A percentile compares a stretch with the other conserved stretches of the same genome.
Evolutionary conservation across 30 jellyfish, hydroid and myxozoan species (phyloP).

Genomic region (Chrysaora quinquecirrha): DNA sequence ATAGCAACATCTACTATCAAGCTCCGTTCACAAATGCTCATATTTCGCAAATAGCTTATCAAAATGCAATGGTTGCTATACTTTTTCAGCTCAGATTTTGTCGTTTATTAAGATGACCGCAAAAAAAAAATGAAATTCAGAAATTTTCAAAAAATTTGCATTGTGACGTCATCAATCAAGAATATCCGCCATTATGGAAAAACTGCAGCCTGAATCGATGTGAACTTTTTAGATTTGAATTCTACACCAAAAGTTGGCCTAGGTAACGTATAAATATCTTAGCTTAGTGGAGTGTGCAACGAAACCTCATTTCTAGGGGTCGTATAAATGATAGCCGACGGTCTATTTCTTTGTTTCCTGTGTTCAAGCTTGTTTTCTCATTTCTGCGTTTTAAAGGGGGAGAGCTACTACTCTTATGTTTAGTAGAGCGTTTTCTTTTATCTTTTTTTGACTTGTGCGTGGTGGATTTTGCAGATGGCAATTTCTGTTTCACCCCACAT

Average conservation of each 20-base stretch:
- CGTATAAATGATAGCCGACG: slow-evolving; percentile 27
- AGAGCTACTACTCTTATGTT: too few relatives aligned
- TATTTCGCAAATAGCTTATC: slow-evolving; percentile 19
- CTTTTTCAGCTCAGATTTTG: slow-evolving; percentile 8
- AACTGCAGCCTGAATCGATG: slow-evolving; percentile 33
- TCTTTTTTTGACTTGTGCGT: too few relatives aligned
- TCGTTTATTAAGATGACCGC: slow-evolving; percentile 15
- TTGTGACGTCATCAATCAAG: slow-evolving; percentile 22
- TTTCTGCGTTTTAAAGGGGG: too few relatives aligned
- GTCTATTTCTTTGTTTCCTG: too few relatives aligned
- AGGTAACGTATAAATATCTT: slow-evolving; percentile 7
- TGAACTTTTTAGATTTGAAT: slow-evolving; percentile 30
- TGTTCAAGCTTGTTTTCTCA: too few relatives aligned
- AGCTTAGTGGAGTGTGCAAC: slow-evolving; percentile 35
- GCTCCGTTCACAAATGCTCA: neutral
- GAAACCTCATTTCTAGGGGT: slow-evolving; percentile 33
- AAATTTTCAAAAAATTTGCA: slow-evolving; percentile 11
- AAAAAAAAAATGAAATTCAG: slow-evolving; percentile 6
- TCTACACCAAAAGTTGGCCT: too few relatives aligned
- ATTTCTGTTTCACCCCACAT: too few relatives aligned
- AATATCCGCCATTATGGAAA: slow-evolving; percentile 36
- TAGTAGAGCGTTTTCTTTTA: too few relatives aligned
- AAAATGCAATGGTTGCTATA: slow-evolving; percentile 10
- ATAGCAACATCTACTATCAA: neutral
- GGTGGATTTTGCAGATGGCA: too few relatives aligned